Evolutionary conservation across 1,140 invertebrate genomes (phyloP).

Genomic region (Lerema accius): DNA sequence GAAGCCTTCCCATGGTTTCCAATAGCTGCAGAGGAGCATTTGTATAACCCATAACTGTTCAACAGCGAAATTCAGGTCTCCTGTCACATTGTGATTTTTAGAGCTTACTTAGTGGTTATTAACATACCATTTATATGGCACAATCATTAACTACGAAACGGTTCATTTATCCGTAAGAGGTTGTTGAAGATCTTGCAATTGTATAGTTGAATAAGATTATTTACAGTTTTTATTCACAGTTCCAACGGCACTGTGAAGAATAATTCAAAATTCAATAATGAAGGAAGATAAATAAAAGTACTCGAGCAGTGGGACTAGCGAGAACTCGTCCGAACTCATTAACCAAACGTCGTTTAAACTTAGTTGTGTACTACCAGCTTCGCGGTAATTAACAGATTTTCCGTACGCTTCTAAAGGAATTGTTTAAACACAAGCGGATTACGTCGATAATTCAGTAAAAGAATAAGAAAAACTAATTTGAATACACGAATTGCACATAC

Average conservation of each 20-base stretch:
- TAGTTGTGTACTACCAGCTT: conserved; percentile 28
- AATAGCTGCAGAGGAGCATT: no score
- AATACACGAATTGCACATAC: no score
- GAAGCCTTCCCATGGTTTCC: no score
- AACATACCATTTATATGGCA: no score
- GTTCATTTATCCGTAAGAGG: no score
- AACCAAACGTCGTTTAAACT: conserved; percentile 33
- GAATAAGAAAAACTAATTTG: background rate
- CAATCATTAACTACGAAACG: no score
- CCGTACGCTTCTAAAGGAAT: conserved; percentile 20
- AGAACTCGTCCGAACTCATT: conserved; percentile 28
- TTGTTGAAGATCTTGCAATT: no score
- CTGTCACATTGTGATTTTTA: no score
- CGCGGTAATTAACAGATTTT: conserved; percentile 32
- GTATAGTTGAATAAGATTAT: no score
- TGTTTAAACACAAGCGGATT: background rate
- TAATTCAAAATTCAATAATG: conserved; percentile 18
- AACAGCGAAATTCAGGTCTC: no score
- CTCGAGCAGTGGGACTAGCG: conserved; percentile 9
- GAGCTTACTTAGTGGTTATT: no score
- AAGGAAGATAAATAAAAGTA: conserved; percentile 28
- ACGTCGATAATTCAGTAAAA: background rate
- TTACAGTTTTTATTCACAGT: background rate
- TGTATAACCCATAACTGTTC: no score
- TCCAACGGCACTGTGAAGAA: background rate